Conservation (phyloP, 64 coral and sea anemone species). For the Dendronephthya gigantea region DNA sequence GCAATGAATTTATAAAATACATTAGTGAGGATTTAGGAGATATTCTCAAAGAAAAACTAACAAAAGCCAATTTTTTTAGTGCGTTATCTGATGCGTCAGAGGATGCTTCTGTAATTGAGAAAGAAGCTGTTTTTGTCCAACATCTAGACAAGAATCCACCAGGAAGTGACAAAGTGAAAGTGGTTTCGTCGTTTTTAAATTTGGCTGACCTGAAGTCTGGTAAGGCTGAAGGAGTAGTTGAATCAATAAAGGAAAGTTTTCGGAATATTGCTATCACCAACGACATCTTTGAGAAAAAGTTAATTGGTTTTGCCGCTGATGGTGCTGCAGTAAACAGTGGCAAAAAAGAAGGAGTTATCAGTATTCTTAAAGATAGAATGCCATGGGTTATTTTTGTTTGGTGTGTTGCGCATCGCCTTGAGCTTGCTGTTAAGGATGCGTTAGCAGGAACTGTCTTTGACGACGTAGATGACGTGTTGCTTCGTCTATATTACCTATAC, state of each 20-base stretch:
- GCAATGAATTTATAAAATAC: slow-evolving; percentile 41
- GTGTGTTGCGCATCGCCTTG: slow-evolving; percentile 61
- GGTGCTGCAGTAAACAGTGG: slow-evolving; percentile 55
- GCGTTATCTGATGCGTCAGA: slow-evolving; percentile 49
- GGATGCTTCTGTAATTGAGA: slow-evolving; percentile 58
- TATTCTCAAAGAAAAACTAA: slow-evolving; percentile 48
- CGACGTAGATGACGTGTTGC: slow-evolving; percentile 56
- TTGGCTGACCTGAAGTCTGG: slow-evolving; percentile 26
- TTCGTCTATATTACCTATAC: slow-evolving; percentile 55
- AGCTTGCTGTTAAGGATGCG: slow-evolving; percentile 64
- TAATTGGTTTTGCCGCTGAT: slow-evolving; percentile 66
- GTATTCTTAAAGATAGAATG: slow-evolving; percentile 29
- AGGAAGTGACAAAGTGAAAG: slow-evolving; percentile 45
- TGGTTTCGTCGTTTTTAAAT: slow-evolving; percentile 48
- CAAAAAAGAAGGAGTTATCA: slow-evolving; percentile 57
- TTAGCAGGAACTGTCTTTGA: slow-evolving; percentile 47
- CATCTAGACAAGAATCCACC: slow-evolving; percentile 49
- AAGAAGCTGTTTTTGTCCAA: slow-evolving; percentile 54
- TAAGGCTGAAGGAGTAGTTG: slow-evolving; percentile 40
- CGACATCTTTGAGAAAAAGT: slow-evolving; percentile 45
- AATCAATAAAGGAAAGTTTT: slow-evolving; percentile 40
- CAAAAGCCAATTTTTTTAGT: slow-evolving; percentile 53
- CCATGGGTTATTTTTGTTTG: slow-evolving; percentile 56
- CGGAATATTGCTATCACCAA: slow-evolving; percentile 37
- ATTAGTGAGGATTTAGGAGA: slow-evolving; percentile 43